Percentiles rank a stretch among this genome's conserved stretches.
These are phyloP conservation scores for Lycaon pictus DNA, from an alignment of 2,113 vertebrate species.

Conservation along the genomic window DNA sequence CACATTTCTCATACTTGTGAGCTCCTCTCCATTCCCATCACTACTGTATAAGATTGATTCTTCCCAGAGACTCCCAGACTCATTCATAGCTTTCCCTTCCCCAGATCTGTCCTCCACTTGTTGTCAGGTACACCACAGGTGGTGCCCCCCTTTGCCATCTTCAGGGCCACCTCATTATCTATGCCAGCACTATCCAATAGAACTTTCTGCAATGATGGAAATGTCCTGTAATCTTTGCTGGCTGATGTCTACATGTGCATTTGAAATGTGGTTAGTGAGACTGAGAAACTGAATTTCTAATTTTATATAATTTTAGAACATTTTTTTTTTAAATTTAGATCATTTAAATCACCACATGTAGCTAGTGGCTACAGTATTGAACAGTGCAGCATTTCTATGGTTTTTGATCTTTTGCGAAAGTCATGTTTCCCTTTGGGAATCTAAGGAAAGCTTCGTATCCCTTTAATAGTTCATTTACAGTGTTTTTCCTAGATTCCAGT, in stretches of 20 bases:
- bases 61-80: background rate
- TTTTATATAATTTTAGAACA: background rate
- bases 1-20: background rate
- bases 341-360: background rate
- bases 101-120: background rate
- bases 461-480: background rate
- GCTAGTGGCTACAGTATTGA: background rate
- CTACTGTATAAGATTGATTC: background rate
- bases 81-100: background rate
- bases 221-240: background rate
- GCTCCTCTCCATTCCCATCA: background rate
- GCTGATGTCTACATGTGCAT: background rate
- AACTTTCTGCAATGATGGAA: background rate
- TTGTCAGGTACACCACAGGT: background rate
- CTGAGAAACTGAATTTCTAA: background rate
- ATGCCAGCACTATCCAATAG: background rate
- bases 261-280: background rate
- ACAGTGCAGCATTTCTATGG: background rate
- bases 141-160: background rate
- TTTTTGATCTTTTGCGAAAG: constrained; percentile 21
- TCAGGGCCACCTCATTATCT: background rate
- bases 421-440: background rate
- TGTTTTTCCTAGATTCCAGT: background rate
- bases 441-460: background rate
- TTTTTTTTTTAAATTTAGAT: background rate